Conservation (phyloP, 1,140 invertebrate genomes). For the Leptinotarsa defecta region DNA sequence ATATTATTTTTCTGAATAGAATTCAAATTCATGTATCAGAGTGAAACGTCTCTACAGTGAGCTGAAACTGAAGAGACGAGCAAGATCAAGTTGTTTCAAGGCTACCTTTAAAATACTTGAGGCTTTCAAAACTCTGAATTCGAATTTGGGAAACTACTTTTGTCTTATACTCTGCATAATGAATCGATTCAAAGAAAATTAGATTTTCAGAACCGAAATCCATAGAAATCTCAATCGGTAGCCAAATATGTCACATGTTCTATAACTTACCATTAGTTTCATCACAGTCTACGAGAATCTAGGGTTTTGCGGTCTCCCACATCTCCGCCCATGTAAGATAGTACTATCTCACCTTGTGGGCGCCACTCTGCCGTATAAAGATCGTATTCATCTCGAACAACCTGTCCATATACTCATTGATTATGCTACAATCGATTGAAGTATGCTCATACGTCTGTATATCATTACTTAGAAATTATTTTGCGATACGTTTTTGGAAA, state of each 20-base stretch:
- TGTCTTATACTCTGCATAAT: too few relatives aligned
- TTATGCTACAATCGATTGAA: slow-evolving; percentile 38
- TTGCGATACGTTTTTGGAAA: slow-evolving; percentile 21
- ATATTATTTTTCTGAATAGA: too few relatives aligned
- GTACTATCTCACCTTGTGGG: slow-evolving; percentile 42
- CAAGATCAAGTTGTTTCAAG: too few relatives aligned
- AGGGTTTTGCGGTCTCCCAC: neutral
- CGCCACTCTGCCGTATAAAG: slow-evolving; percentile 45
- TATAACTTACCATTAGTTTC: neutral
- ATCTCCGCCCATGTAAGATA: slow-evolving; percentile 26
- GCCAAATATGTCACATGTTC: neutral
- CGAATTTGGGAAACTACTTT: too few relatives aligned
- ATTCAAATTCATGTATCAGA: too few relatives aligned
- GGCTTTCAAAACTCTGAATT: too few relatives aligned
- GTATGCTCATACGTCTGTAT: slow-evolving; percentile 20
- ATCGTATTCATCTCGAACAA: slow-evolving; percentile 45
- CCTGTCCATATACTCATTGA: slow-evolving; percentile 38
- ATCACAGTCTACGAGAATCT: neutral
- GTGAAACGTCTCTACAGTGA: too few relatives aligned
- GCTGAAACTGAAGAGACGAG: too few relatives aligned
- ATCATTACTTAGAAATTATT: slow-evolving; percentile 8
- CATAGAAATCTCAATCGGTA: neutral
- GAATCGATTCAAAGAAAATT: too few relatives aligned
- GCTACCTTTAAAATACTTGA: too few relatives aligned
- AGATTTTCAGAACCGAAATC: too few relatives aligned